phyloP scores from a whole-genome alignment of 2,888 invertebrate genomes.

The Amaurobius ferox region DNA sequence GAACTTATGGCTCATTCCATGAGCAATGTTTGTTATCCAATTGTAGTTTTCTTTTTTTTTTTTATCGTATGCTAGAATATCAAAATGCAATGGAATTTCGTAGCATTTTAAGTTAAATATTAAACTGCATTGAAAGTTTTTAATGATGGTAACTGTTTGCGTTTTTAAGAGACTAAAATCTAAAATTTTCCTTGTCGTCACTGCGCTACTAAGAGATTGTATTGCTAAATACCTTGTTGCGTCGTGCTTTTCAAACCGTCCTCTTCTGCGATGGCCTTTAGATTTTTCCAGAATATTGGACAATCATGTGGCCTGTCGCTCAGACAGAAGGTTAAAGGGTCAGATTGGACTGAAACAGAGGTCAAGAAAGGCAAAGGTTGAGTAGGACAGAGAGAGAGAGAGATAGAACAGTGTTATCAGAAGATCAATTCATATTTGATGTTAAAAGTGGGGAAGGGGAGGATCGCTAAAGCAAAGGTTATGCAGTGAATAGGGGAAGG shows the following conservation, averaged over 20 bases:
- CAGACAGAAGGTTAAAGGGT: slow-evolving; percentile 62
- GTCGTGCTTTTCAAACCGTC: slow-evolving; percentile 31
- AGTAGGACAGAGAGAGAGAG: slow-evolving; percentile 37
- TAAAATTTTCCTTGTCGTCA: background rate
- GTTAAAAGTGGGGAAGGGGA: slow-evolving; percentile 8
- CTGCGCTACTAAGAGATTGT: slow-evolving; percentile 8
- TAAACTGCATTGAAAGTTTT: too few relatives aligned
- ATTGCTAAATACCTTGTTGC: slow-evolving; percentile 59
- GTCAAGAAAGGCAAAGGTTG: slow-evolving; percentile 62
- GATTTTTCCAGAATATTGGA: slow-evolving; percentile 65
- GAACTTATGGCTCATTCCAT: too few relatives aligned
- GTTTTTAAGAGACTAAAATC: too few relatives aligned
- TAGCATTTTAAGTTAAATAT: too few relatives aligned
- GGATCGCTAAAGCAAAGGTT: background rate
- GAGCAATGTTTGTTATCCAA: too few relatives aligned
- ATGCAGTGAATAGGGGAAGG: background rate
- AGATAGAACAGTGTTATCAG: slow-evolving; percentile 9
- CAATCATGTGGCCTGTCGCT: slow-evolving; percentile 66
- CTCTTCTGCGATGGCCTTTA: slow-evolving; percentile 64
- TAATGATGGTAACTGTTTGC: too few relatives aligned
- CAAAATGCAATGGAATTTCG: too few relatives aligned
- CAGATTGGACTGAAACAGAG: slow-evolving; percentile 67
- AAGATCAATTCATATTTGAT: slow-evolving; percentile 21
- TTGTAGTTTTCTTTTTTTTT: too few relatives aligned
- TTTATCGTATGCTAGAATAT: too few relatives aligned